Base-by-base conservation (phyloP, 1,140 invertebrate species). In the Pemphigus obesinymphae region DNA sequence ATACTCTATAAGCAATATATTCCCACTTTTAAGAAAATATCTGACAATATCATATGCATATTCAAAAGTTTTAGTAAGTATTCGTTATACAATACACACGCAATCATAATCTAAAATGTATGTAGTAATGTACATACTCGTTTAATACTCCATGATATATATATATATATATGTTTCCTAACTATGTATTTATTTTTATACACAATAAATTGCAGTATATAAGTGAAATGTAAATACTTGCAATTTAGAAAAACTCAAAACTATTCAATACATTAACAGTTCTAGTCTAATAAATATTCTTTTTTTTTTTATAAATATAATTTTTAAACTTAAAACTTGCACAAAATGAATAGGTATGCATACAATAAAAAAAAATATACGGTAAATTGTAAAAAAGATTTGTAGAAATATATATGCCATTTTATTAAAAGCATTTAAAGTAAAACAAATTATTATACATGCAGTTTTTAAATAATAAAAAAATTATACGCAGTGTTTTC, bases 261-360 rank as follows among this genome's bases (percentile, higher is more conserved):
- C 2, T 68, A 68, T 68, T 68, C n/a, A 23, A 40, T 68, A 68
- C 34, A 68, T n/a, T 68, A 40, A 68, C 34, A 68, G 63, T 68
- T 20, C 40, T 68, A 68, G 34, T 17, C 20, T 31, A 31, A 11
- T 31, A 61, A 61, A 61, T 61, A 61, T 61, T 68, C n/a, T n/a
- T n/a, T n/a, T n/a, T n/a, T n/a, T n/a, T n/a, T n/a, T 61, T 61
- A 17, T 61, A 34, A 63, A 63, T 34, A 29, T 31, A 5, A 63
- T 63, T 34, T 34, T n/a, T n/a, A n/a, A n/a, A n/a, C n/a, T n/a
- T n/a, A n/a, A n/a, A n/a, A n/a, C n/a, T n/a, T n/a, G n/a, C n/a
- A 63, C 26, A 58, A 26, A 20, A 58, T 58, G 3, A 26, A 26
- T 58, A 23, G 23, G 29, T 31, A 34, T 63, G 29, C 10, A 29